Conservation (phyloP, 2,888 invertebrate genomes). For the Melolontha melolontha region DNA sequence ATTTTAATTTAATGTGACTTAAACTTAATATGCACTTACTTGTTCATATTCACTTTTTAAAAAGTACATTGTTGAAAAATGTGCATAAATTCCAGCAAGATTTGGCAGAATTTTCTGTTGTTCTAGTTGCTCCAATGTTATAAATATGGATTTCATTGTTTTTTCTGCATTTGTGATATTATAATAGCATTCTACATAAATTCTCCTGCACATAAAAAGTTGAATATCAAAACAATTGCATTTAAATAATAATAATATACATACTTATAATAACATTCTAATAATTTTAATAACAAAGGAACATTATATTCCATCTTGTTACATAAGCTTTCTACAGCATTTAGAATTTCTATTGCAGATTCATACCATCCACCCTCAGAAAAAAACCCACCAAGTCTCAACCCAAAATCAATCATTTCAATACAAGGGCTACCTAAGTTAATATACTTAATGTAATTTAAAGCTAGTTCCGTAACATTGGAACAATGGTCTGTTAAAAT, state of each 20-base stretch:
- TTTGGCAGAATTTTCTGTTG: conserved; percentile 65
- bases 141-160: conserved; percentile 74
- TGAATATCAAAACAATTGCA: not conserved
- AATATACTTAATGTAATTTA: conserved; percentile 52
- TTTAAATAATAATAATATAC: conserved; percentile 40
- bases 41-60: conserved; percentile 87
- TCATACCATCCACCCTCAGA: conserved; percentile 90
- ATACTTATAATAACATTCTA: conserved; percentile 91
- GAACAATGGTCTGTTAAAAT: conserved; percentile 64
- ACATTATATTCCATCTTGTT: conserved; percentile 51
- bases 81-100: conserved; percentile 81
- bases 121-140: conserved; percentile 68
- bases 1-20: conserved; percentile 18
- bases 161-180: conserved; percentile 81
- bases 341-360: conserved; percentile 80
- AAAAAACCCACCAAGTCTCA: conserved; percentile 77
- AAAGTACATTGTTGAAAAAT: conserved; percentile 86
- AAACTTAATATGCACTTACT: conserved; percentile 66
- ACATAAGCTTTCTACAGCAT: conserved; percentile 73
- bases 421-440: conserved; percentile 41
- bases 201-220: conserved; percentile 70
- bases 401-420: conserved; percentile 59
- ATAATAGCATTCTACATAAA: conserved; percentile 86
- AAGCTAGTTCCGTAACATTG: conserved; percentile 61
- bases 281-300: conserved; percentile 74